Conservation (phyloP, 2,888 invertebrate genomes). For the Seira ritae region DNA sequence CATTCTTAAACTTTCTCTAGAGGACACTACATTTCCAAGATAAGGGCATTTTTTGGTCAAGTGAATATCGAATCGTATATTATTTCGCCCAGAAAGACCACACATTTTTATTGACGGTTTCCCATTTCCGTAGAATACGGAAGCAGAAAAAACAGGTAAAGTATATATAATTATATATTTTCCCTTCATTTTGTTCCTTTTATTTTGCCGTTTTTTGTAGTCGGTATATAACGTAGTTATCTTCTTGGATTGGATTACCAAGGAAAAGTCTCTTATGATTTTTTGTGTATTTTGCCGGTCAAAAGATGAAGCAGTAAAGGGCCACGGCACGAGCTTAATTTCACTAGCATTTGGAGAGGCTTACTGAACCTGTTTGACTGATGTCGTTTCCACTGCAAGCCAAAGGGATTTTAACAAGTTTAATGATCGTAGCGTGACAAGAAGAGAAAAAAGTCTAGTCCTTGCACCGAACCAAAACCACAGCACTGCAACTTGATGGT, state of each 20-base stretch:
- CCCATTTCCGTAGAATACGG: too few species aligned
- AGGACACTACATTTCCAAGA: background rate
- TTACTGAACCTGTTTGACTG: conserved; percentile 5
- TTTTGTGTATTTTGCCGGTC: background rate
- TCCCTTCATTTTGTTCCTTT: background rate
- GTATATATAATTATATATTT: background rate
- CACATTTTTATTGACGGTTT: background rate
- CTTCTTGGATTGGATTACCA: background rate
- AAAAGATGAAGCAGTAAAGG: background rate
- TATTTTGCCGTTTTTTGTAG: background rate
- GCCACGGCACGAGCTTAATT: background rate
- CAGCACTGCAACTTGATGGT: too few species aligned
- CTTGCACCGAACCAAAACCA: background rate
- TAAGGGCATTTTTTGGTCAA: background rate
- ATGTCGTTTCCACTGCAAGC: background rate
- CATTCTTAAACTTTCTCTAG: too few species aligned
- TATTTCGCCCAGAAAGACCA: too few species aligned
- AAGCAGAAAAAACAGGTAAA: background rate
- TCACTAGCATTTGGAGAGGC: background rate
- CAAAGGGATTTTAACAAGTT: background rate
- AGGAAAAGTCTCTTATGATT: background rate
- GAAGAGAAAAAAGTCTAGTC: background rate
- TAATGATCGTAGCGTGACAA: conserved; percentile 1
- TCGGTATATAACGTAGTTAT: background rate
- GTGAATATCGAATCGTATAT: background rate